These are phyloP conservation scores for Fregata magnificens DNA, from an alignment of 2,113 vertebrate genomes.

Conservation along the genomic window DNA sequence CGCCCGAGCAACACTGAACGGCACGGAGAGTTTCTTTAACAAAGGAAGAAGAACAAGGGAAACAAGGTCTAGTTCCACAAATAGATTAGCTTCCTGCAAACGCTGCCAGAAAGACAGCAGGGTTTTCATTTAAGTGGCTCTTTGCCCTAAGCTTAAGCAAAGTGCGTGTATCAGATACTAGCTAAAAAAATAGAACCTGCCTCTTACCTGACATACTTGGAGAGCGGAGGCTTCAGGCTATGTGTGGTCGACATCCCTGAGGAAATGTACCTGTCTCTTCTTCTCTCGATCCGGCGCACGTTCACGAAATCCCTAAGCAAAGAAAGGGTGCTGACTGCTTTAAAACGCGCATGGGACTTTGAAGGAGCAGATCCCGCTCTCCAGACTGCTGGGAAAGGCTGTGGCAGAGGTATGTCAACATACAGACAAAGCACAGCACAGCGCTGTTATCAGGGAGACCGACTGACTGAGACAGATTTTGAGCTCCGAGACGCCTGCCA, in stretches of 20 bases:
- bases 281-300: slow-evolving; percentile 90
- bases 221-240: slow-evolving; percentile 79
- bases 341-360: accelerated
- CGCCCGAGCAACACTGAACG: background rate
- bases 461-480: background rate
- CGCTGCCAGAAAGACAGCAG: slow-evolving; percentile 39
- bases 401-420: background rate
- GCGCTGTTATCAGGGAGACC: background rate
- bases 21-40: background rate
- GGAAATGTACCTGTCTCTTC: slow-evolving; percentile 89
- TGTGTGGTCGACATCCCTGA: slow-evolving; percentile 90
- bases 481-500: background rate
- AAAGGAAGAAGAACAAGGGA: slow-evolving; percentile 51
- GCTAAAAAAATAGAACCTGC: background rate
- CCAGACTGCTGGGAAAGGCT: background rate
- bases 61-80: slow-evolving; percentile 19
- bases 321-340: background rate
- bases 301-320: slow-evolving; percentile 91
- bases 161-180: background rate
- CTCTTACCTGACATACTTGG: slow-evolving; percentile 89
- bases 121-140: background rate
- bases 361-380: background rate
- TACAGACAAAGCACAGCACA: background rate
- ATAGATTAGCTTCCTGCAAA: slow-evolving; percentile 34
- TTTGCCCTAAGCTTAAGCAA: background rate